phyloP scores from a whole-genome alignment of 2,797 vertebrate genomes.

The Cirrhinus molitorella region DNA sequence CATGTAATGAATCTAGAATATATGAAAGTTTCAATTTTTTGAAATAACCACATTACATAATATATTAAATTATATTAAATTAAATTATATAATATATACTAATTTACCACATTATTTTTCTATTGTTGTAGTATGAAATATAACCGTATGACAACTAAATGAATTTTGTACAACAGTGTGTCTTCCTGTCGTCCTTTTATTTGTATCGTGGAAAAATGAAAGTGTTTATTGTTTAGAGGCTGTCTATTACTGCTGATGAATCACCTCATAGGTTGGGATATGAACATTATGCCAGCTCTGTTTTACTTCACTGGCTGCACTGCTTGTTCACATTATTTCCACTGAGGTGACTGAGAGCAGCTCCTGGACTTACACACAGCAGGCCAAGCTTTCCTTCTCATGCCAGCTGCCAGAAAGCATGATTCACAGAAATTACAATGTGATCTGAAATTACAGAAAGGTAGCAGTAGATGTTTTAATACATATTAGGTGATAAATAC shows the following conservation, averaged over 20 bases:
- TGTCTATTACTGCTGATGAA: constrained; percentile 35
- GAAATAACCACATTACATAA: too few relatives aligned
- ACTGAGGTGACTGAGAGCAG: constrained; percentile 28
- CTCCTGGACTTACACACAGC: constrained; percentile 22
- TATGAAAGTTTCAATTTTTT: too few relatives aligned
- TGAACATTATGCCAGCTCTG: constrained; percentile 39
- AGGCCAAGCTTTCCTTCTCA: constrained; percentile 25
- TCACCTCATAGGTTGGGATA: constrained; percentile 37
- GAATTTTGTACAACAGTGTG: not conserved
- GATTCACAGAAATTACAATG: not conserved
- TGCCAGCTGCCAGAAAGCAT: constrained; percentile 1
- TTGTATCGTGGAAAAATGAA: not conserved
- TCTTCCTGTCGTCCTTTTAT: not conserved
- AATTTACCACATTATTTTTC: not conserved
- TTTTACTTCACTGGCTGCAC: constrained; percentile 31
- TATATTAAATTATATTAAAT: too few relatives aligned
- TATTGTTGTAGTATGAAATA: not conserved
- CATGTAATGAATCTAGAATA: too few relatives aligned
- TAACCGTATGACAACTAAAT: not conserved
- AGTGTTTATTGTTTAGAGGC: constrained; percentile 6
- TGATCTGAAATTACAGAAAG: not conserved
- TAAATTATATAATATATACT: too few relatives aligned
- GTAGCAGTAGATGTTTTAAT: not conserved
- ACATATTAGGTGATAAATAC: not conserved
- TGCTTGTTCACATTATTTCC: constrained; percentile 45